Conservation (phyloP, 2,113 vertebrate genomes). For the Cranoglanis bouderius region DNA sequence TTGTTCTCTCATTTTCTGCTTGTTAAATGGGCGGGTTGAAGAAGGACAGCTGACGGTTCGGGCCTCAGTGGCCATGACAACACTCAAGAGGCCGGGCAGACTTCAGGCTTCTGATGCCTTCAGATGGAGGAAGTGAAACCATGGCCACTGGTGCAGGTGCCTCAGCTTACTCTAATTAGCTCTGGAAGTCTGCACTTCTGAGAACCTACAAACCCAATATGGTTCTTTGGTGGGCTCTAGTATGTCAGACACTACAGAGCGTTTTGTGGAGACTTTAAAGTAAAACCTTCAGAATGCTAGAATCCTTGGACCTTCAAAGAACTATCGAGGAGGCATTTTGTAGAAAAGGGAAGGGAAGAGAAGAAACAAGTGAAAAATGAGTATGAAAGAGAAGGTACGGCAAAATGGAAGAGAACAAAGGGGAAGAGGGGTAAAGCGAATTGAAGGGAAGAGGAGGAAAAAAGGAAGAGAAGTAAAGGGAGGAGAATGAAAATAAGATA, state of each 20-base stretch:
- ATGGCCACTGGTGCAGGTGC: constrained; percentile 25
- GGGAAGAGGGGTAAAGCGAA: neutral
- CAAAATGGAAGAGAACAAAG: no score
- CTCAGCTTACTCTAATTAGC: neutral
- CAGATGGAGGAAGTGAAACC: constrained; percentile 32
- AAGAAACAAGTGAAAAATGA: neutral
- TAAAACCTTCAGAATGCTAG: neutral
- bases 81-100: constrained; percentile 32
- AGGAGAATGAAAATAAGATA: neutral
- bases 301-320: neutral
- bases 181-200: neutral
- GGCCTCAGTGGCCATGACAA: constrained; percentile 56
- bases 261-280: neutral
- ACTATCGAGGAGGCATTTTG: neutral
- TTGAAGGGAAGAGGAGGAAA: neutral
- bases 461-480: neutral
- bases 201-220: neutral
- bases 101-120: constrained; percentile 31
- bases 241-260: neutral
- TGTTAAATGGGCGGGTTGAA: constrained; percentile 25
- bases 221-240: neutral
- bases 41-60: constrained; percentile 38
- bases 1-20: constrained; percentile 37
- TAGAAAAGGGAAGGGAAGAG: neutral
- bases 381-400: neutral